A percentile compares a stretch with the other conserved stretches of the same genome.
These are phyloP conservation scores for cat (Felis catus) DNA, from an alignment of 2,113 vertebrate genomes.

Conservation along the genomic window F.catus_Fca126_mat1.0 CM031412.1:155805501-155806000, in stretches of 20 bases:
- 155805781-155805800: background rate
- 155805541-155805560: background rate
- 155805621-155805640: background rate
- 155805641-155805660: background rate
- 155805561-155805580: background rate
- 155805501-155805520: background rate
- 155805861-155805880: background rate
- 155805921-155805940: background rate
- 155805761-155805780: background rate
- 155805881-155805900: background rate
- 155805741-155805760: background rate
- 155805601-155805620: background rate
- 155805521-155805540: background rate
- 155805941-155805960: background rate
- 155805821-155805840: background rate
- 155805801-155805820: background rate
- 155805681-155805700: background rate
- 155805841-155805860: background rate
- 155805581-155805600: background rate
- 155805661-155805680: background rate
- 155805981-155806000: conserved; percentile 8
- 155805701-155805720: background rate
- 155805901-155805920: background rate
- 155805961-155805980: background rate
- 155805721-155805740: background rate